phyloP scores from a whole-genome alignment of 1,140 invertebrate species.

The Battus philenor region DNA sequence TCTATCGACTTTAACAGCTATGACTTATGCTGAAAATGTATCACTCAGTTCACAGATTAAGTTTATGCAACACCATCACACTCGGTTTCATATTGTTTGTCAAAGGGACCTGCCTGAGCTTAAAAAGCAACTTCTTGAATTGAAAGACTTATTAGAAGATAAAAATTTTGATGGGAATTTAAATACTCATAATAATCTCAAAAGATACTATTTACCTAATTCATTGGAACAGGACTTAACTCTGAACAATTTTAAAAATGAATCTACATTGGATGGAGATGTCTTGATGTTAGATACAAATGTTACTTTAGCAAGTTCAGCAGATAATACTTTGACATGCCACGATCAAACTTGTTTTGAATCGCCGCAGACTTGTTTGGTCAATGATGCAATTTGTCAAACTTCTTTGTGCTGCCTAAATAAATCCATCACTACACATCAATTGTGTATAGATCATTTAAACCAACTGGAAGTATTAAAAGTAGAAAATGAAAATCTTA shows the following conservation, averaged over 20 bases:
- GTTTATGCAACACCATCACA: conserved; percentile 55
- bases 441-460: conserved; percentile 14
- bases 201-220: conserved; percentile 47
- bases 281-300: conserved; percentile 67
- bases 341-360: conserved; percentile 57
- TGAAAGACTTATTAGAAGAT: conserved; percentile 44
- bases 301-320: conserved; percentile 43
- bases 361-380: conserved; percentile 36
- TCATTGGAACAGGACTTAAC: conserved; percentile 38
- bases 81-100: conserved; percentile 52
- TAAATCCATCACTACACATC: conserved; percentile 4
- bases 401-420: conserved; percentile 22
- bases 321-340: conserved; percentile 48
- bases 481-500: conserved; percentile 46
- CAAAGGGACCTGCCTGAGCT: conserved; percentile 59
- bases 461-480: conserved; percentile 34
- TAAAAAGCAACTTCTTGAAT: conserved; percentile 48
- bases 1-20: conserved; percentile 66
- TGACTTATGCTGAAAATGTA: conserved; percentile 64
- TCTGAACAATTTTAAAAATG: conserved; percentile 43
- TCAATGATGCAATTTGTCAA: conserved; percentile 45
- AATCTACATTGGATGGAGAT: conserved; percentile 60
- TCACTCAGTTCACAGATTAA: conserved; percentile 57
- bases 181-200: conserved; percentile 41
- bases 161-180: conserved; percentile 26